Base-by-base conservation (phyloP, 2,797 vertebrate genomes). In the Neopelma chrysocephalum region DNA sequence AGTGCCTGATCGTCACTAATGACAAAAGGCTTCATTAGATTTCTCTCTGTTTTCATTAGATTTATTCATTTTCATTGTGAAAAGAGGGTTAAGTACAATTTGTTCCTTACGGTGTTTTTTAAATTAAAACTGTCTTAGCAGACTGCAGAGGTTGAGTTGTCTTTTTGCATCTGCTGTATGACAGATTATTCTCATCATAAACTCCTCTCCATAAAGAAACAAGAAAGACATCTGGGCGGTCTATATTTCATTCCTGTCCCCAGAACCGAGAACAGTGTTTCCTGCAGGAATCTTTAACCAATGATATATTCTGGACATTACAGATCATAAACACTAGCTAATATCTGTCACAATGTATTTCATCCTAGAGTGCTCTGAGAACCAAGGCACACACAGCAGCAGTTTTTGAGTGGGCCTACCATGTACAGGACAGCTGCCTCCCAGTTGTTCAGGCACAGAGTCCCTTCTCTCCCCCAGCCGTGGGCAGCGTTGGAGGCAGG, bases 401-500 rank as follows among this genome's bases (percentile, higher is more conserved):
- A 51, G 40, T 6, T 71, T 20, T 72, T 53, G 38, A 26, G 29
- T 0, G 8, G 13, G 36, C 42, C 45, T 86, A 48, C 25, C 54
- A 2, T 23, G 45, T n/a, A 2, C 38, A 31, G 53, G 23, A 23
- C 40, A 76, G 66, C 54, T 48, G 70, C 78, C 57, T 0, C 5
- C 29, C 58, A 14, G 12, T 2, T 25, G 11, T 11, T 51, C 32
- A 29, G 48, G 56, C 36, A 36, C 36, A 68, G 43, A 16, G 45
- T 8, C 20, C 29, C 5, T 22, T 51, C 18, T 40, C 54, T 19
- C 71, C 65, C 42, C 31, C 47, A 47, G 58, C 29, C 31, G 23
- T 32, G 4, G 0, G 51, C 38, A 19, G 40, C 2, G 3, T 1
- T 25, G 3, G 4, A 65, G 42, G 23, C 11, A 73, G 19, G 10